Percentiles rank a stretch among this genome's conserved stretches.
These are phyloP conservation scores for Nemotelus pantherinus DNA, from an alignment of 2,888 invertebrate species.

Conservation along the genomic window DNA sequence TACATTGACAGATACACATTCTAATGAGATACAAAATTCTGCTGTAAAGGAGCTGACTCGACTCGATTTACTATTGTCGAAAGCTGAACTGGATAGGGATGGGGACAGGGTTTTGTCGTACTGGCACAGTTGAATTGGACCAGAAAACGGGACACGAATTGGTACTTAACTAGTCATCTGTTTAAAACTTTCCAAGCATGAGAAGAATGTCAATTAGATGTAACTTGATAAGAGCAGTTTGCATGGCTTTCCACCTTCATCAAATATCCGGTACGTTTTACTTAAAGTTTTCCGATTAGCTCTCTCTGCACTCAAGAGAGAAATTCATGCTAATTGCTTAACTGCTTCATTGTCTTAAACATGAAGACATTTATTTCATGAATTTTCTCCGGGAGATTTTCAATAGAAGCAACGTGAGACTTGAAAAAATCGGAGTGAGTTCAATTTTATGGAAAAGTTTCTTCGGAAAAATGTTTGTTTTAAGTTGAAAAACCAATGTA, in stretches of 20 bases:
- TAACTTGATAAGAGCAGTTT: constrained; percentile 25
- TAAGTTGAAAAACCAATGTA: too few species aligned
- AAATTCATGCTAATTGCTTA: constrained; percentile 32
- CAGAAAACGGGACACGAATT: constrained; percentile 43
- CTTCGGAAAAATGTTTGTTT: too few species aligned
- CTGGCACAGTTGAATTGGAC: constrained; percentile 36
- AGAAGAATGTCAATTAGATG: constrained; percentile 37
- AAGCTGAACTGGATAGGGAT: too few species aligned
- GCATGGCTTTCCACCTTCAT: constrained; percentile 6
- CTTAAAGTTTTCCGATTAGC: constrained; percentile 29
- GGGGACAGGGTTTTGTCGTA: neutral
- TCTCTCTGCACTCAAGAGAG: neutral
- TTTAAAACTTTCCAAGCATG: constrained; percentile 24
- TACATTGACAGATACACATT: too few species aligned
- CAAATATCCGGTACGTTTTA: constrained; percentile 30
- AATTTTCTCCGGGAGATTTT: too few species aligned
- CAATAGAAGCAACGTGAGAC: too few species aligned
- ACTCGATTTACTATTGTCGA: too few species aligned
- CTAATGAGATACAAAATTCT: too few species aligned
- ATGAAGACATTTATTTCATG: neutral
- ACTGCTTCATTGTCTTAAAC: constrained; percentile 24
- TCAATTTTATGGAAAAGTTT: too few species aligned
- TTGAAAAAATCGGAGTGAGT: too few species aligned
- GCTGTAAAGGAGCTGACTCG: too few species aligned
- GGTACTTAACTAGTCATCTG: constrained; percentile 43